Evolutionary conservation across 2,113 vertebrate species (phyloP).

Genomic region (Eira barbara): DNA sequence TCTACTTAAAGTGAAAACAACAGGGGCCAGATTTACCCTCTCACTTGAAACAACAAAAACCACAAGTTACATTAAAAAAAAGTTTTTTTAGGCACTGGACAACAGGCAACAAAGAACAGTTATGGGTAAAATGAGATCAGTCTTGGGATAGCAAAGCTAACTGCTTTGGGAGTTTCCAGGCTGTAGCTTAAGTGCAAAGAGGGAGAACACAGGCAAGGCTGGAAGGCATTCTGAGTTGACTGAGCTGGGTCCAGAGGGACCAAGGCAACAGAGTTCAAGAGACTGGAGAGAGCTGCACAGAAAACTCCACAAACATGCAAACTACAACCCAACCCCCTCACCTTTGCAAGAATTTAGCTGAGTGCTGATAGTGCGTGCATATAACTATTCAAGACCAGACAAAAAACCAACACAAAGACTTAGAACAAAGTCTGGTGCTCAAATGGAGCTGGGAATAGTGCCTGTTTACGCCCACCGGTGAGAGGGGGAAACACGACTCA

Average conservation of each 20-base stretch:
- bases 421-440: not conserved
- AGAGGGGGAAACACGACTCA: not conserved
- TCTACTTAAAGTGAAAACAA: not conserved
- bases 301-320: not conserved
- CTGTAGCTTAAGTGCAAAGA: rapidly evolving
- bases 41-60: not conserved
- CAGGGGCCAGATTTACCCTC: not conserved
- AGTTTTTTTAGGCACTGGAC: not conserved
- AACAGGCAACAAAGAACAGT: not conserved
- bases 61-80: not conserved
- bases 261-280: not conserved
- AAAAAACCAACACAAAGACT: not conserved
- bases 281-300: not conserved
- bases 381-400: not conserved
- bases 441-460: not conserved
- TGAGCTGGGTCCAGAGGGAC: not conserved
- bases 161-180: not conserved
- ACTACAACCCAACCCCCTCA: not conserved
- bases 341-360: not conserved
- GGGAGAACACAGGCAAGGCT: not conserved
- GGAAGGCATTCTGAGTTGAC: not conserved
- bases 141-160: not conserved
- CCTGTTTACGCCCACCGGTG: not conserved
- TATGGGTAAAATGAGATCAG: not conserved
- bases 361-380: not conserved